Percentiles rank a stretch among this genome's conserved stretches.
Conservation (phyloP, 2,888 invertebrate species). For the Apamea monoglypha region DNA sequence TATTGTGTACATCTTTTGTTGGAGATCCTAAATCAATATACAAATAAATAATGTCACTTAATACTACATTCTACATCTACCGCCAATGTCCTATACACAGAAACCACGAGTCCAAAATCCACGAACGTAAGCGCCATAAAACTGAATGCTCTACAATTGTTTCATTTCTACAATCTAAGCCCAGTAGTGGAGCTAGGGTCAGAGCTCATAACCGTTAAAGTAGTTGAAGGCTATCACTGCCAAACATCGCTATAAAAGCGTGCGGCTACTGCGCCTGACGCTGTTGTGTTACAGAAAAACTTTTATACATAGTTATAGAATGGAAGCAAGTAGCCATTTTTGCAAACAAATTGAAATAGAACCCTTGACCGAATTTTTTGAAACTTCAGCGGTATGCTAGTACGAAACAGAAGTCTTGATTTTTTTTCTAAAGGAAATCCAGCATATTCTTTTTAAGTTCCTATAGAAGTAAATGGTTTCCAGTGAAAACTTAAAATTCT, state of each 20-base stretch:
- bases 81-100: background rate
- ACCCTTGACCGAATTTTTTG: too few species aligned
- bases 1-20: background rate
- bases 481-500: too few species aligned
- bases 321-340: background rate
- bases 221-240: conserved; percentile 38
- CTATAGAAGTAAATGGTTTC: too few species aligned
- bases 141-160: background rate
- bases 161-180: background rate
- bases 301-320: background rate
- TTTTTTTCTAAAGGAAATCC: too few species aligned
- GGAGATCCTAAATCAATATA: background rate
- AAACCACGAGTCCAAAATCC: background rate
- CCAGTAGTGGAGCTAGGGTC: conserved; percentile 44
- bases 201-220: conserved; percentile 40
- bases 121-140: background rate
- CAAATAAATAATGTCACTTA: background rate
- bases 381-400: too few species aligned
- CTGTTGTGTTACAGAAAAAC: background rate
- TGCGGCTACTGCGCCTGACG: background rate
- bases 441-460: too few species aligned
- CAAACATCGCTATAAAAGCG: conserved; percentile 32
- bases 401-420: too few species aligned
- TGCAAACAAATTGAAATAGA: too few species aligned
- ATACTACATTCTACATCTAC: too few species aligned